Evolutionary conservation across 92 coral and sea anemone genomes (phyloP).

Genomic region (Plumapathes pennacea): DNA sequence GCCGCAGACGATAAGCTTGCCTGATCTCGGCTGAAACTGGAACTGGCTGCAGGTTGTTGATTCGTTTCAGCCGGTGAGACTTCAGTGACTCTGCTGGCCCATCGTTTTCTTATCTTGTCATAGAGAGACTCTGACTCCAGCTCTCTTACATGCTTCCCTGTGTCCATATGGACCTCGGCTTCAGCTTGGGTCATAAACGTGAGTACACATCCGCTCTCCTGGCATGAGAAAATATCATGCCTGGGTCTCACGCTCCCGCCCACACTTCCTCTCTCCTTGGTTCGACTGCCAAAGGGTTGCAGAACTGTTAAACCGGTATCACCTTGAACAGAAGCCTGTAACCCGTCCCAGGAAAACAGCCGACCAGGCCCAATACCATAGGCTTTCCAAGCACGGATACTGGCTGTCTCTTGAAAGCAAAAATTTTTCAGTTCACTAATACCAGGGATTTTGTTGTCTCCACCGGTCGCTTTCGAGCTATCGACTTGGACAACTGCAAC

Average conservation of each 20-base stretch:
- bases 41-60: no score
- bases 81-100: conserved; percentile 40
- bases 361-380: conserved; percentile 2
- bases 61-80: no score
- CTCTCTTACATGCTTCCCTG: conserved; percentile 6
- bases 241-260: not conserved
- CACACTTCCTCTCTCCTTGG: conserved; percentile 1
- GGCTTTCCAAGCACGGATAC: not conserved
- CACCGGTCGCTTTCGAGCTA: no score
- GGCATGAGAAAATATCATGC: conserved; percentile 2
- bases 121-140: conserved; percentile 23
- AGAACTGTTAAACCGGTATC: conserved; percentile 20
- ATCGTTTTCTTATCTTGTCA: conserved; percentile 12
- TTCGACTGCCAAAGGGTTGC: conserved; percentile 11
- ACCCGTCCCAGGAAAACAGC: conserved; percentile 5
- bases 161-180: conserved; percentile 9
- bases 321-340: conserved; percentile 15
- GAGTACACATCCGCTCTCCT: not conserved
- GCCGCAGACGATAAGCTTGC: no score
- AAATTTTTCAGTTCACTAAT: not conserved
- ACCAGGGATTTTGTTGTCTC: conserved; percentile 12
- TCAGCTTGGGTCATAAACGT: not conserved
- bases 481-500: no score
- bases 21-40: no score
- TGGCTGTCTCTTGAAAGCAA: not conserved